Evolutionary conservation across 1,140 invertebrate genomes (phyloP).

Genomic region (Lordiphosa clarofinis): DNA sequence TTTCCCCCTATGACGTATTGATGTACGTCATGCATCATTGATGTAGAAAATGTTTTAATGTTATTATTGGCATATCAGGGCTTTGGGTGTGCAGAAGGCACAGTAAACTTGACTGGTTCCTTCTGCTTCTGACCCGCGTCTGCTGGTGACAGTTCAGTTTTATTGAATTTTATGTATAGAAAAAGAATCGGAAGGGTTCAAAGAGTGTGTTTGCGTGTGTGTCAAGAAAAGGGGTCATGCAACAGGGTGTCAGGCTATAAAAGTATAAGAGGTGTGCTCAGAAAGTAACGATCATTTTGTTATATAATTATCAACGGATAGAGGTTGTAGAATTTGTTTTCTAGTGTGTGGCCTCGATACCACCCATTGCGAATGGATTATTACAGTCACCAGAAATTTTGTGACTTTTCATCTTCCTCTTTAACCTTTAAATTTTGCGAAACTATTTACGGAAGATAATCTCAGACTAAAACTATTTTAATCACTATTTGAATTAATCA

Average conservation of each 20-base stretch:
- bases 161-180: constrained; percentile 61
- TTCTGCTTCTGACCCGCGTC: constrained; percentile 17
- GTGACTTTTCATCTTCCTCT: no score
- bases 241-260: constrained; percentile 31
- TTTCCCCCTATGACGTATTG: constrained; percentile 53
- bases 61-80: constrained; percentile 53
- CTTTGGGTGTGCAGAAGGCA: constrained; percentile 3
- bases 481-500: no score
- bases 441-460: no score
- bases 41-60: constrained; percentile 75
- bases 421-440: no score
- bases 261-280: no score
- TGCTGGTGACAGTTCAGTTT: constrained; percentile 69
- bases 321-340: no score
- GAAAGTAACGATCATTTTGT: no score
- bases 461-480: no score
- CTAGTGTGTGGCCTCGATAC: no score
- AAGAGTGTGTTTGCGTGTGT: constrained; percentile 3
- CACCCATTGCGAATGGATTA: no score
- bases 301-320: no score
- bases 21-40: constrained; percentile 74
- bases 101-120: constrained; percentile 6
- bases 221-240: constrained; percentile 39
- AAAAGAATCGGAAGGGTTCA: constrained; percentile 16
- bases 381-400: no score